Conservation (phyloP, 2,888 invertebrate genomes). For the Eulithis prunata region DNA sequence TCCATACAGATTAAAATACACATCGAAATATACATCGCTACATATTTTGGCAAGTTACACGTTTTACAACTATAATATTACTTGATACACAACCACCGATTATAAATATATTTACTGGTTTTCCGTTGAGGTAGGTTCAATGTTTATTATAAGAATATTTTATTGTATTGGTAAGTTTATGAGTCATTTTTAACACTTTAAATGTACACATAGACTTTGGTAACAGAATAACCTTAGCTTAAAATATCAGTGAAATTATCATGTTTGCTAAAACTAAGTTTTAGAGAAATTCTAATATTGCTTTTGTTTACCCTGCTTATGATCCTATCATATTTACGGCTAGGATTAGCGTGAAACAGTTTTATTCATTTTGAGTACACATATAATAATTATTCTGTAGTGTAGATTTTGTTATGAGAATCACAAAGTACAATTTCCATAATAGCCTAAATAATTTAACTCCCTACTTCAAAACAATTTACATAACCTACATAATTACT, state of each 20-base stretch:
- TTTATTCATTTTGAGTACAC: no score
- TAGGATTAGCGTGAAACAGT: background rate
- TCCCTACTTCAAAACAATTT: no score
- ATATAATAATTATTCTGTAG: no score
- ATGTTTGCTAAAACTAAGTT: slow-evolving; percentile 29
- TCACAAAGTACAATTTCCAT: no score
- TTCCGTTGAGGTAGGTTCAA: slow-evolving; percentile 47
- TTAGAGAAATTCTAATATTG: slow-evolving; percentile 37
- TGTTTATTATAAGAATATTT: slow-evolving; percentile 4
- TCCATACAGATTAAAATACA: slow-evolving; percentile 72
- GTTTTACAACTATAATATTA: slow-evolving; percentile 48
- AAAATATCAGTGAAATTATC: slow-evolving; percentile 8
- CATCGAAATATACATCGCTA: slow-evolving; percentile 62
- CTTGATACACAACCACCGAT: slow-evolving; percentile 52
- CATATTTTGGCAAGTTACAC: slow-evolving; percentile 70
- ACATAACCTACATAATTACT: background rate
- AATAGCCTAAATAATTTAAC: no score
- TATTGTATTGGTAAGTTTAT: slow-evolving; percentile 15
- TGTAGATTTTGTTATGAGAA: no score
- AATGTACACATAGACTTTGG: slow-evolving; percentile 28
- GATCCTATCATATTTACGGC: slow-evolving; percentile 35
- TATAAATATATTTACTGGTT: slow-evolving; percentile 37
- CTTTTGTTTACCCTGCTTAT: slow-evolving; percentile 41
- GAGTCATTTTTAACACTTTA: slow-evolving; percentile 4
- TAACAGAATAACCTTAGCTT: slow-evolving; percentile 14